phyloP scores from a whole-genome alignment of 2,888 invertebrate genomes.

The Acanthopleura granulata region DNA sequence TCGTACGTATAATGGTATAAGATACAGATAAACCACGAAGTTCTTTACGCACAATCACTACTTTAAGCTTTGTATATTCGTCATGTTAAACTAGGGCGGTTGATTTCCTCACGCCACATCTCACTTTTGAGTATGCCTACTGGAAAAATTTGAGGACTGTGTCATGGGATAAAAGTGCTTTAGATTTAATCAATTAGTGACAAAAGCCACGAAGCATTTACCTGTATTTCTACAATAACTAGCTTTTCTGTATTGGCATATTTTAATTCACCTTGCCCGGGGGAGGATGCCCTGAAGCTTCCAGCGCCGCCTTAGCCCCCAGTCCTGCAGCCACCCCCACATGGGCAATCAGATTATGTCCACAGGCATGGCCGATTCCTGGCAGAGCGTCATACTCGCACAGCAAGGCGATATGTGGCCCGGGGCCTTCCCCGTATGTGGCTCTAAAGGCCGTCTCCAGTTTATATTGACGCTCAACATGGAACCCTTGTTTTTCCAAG shows the following conservation, averaged over 20 bases:
- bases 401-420: constrained; percentile 60
- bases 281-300: constrained; percentile 23
- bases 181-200: too few relatives aligned
- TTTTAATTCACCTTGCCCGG: constrained; percentile 23
- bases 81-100: too few relatives aligned
- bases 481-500: constrained; percentile 2
- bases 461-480: constrained; percentile 5
- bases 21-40: too few relatives aligned
- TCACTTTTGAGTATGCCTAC: too few relatives aligned
- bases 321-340: constrained; percentile 63
- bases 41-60: too few relatives aligned
- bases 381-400: constrained; percentile 69
- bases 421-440: constrained; percentile 23
- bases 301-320: constrained; percentile 55
- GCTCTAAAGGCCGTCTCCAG: constrained; percentile 10
- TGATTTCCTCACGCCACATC: too few relatives aligned
- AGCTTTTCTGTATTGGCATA: constrained; percentile 25
- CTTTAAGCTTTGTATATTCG: too few relatives aligned
- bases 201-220: too few relatives aligned
- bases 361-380: constrained; percentile 68
- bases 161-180: too few relatives aligned
- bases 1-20: too few relatives aligned
- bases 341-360: constrained; percentile 67
- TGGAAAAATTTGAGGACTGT: too few relatives aligned
- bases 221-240: too few relatives aligned